These are phyloP conservation scores for Listrodromus nycthemerus DNA, from an alignment of 2,888 invertebrate genomes.

Conservation along the genomic window DNA sequence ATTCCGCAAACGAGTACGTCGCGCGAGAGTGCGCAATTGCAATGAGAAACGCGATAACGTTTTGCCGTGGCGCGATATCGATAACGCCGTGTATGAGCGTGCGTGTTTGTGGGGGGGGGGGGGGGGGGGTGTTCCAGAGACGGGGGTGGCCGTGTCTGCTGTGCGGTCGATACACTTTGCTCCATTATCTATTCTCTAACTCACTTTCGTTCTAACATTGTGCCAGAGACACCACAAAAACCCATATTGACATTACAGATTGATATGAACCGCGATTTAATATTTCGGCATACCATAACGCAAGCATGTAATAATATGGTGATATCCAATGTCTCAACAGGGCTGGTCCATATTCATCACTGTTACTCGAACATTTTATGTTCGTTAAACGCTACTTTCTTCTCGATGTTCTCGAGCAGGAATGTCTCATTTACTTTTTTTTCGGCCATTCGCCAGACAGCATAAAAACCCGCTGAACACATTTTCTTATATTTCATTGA, in stretches of 20 bases:
- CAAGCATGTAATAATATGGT: background rate
- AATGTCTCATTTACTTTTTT: too few relatives aligned
- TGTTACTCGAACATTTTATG: too few relatives aligned
- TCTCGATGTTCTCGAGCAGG: too few relatives aligned
- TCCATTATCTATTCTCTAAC: slow-evolving; percentile 20
- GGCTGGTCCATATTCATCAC: background rate
- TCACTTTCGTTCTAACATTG: slow-evolving; percentile 9
- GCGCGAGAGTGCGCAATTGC: slow-evolving; percentile 41
- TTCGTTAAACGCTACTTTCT: too few relatives aligned
- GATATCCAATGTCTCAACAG: background rate
- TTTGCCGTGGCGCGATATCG: slow-evolving; percentile 43
- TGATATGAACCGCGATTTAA: background rate
- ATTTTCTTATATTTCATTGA: too few relatives aligned
- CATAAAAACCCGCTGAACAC: too few relatives aligned
- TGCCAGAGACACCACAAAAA: background rate
- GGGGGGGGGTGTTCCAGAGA: too few relatives aligned
- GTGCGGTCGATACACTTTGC: background rate
- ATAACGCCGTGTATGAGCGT: slow-evolving; percentile 7
- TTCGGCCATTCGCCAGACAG: too few relatives aligned
- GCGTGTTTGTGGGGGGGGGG: slow-evolving; percentile 11
- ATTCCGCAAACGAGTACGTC: slow-evolving; percentile 54
- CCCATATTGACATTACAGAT: background rate
- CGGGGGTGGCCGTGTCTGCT: slow-evolving; percentile 4
- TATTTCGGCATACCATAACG: background rate
- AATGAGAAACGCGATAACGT: slow-evolving; percentile 58